Evolutionary conservation across 2,113 vertebrate genomes (phyloP).

Genomic region (Microcebus murinus): DNA sequence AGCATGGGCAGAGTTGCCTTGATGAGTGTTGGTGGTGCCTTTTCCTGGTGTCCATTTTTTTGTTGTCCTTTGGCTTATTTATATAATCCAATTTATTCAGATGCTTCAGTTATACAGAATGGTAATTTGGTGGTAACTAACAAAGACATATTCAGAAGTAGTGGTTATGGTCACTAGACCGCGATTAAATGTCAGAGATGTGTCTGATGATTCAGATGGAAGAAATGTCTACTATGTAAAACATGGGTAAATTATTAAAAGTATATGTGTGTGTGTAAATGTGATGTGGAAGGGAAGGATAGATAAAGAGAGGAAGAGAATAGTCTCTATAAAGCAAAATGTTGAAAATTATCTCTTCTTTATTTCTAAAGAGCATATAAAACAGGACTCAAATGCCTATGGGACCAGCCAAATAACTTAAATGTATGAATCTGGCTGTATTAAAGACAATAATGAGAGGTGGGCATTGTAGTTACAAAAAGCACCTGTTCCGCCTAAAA

Average conservation of each 20-base stretch:
- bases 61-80: background rate
- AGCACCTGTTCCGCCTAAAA: background rate
- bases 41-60: background rate
- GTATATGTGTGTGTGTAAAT: background rate
- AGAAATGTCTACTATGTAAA: background rate
- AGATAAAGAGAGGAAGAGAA: background rate
- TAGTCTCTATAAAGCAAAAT: background rate
- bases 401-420: background rate
- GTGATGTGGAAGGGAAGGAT: background rate
- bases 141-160: background rate
- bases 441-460: background rate
- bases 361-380: slow-evolving; percentile 25
- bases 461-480: background rate
- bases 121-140: background rate
- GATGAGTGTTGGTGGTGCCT: background rate
- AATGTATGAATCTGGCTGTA: background rate
- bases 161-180: background rate
- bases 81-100: background rate
- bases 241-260: slow-evolving; percentile 1
- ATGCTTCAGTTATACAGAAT: background rate
- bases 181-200: background rate
- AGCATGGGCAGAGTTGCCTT: background rate
- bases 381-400: background rate
- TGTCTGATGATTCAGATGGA: background rate
- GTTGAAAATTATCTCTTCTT: background rate